These are phyloP conservation scores for Hyla sarda DNA, from an alignment of 2,113 vertebrate species.

Conservation along the genomic window DNA sequence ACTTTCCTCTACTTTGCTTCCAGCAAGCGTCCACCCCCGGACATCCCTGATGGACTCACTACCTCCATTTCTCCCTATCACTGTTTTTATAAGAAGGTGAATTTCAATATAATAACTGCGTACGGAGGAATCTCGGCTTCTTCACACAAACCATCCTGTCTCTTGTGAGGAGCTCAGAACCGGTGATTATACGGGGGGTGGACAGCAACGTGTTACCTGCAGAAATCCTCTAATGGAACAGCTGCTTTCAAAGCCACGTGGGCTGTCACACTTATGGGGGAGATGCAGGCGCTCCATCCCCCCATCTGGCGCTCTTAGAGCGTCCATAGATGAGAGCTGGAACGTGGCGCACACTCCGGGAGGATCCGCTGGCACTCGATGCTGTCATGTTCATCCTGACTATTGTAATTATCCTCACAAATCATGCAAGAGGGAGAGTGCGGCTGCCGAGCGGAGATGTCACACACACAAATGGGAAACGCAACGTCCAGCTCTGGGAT, in stretches of 20 bases:
- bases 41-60: background rate
- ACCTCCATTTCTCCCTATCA: background rate
- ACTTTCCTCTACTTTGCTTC: background rate
- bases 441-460: background rate
- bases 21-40: background rate
- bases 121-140: background rate
- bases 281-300: background rate
- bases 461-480: slow-evolving; percentile 14
- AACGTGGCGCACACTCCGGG: background rate
- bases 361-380: background rate
- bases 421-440: slow-evolving; percentile 39
- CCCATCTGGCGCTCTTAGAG: background rate
- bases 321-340: background rate
- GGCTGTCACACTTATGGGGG: background rate
- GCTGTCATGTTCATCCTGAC: slow-evolving; percentile 22
- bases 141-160: background rate
- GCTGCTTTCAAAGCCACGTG: background rate
- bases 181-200: background rate
- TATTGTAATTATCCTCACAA: slow-evolving; percentile 47
- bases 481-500: background rate
- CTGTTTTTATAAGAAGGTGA: background rate
- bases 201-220: background rate
- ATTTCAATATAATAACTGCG: background rate
- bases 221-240: background rate
- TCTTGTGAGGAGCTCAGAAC: background rate